Evolutionary conservation across 1,140 invertebrate genomes (phyloP).

Genomic region (Pogonus chalceus): DNA sequence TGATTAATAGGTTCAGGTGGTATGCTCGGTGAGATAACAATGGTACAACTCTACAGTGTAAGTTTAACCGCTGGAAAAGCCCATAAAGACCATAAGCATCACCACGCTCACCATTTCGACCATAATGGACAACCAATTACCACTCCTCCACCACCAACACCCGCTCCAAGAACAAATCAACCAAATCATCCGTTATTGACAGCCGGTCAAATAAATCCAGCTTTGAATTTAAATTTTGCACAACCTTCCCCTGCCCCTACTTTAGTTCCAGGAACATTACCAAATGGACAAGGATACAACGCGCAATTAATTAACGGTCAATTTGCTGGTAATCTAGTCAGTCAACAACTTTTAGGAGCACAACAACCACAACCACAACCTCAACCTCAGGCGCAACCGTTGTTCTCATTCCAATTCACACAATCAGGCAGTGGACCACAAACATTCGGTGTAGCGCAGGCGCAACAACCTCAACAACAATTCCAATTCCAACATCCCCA

Average conservation of each 20-base stretch:
- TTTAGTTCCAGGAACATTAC: slow-evolving; percentile 35
- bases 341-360: slow-evolving; percentile 42
- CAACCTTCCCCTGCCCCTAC: slow-evolving; percentile 31
- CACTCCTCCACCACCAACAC: slow-evolving; percentile 45
- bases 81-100: slow-evolving; percentile 73
- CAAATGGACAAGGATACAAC: slow-evolving; percentile 37
- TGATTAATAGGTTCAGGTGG: slow-evolving; percentile 46
- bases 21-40: slow-evolving; percentile 63
- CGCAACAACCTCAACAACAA: neutral
- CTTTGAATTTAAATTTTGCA: slow-evolving; percentile 45
- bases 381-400: slow-evolving; percentile 17
- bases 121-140: slow-evolving; percentile 57
- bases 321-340: slow-evolving; percentile 43
- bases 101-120: slow-evolving; percentile 66
- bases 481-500: slow-evolving; percentile 8
- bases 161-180: slow-evolving; percentile 38
- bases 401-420: slow-evolving; percentile 19
- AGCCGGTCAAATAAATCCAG: slow-evolving; percentile 55
- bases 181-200: slow-evolving; percentile 51
- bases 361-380: slow-evolving; percentile 21
- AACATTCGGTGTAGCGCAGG: slow-evolving; percentile 16
- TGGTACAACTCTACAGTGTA: slow-evolving; percentile 66
- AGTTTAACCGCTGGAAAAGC: slow-evolving; percentile 71
- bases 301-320: slow-evolving; percentile 51
- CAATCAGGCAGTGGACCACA: slow-evolving; percentile 21